Percentiles rank a stretch among this genome's conserved stretches.
Evolutionary conservation across 2,797 vertebrate species (phyloP).

Genomic region (Salmo trutta): DNA sequence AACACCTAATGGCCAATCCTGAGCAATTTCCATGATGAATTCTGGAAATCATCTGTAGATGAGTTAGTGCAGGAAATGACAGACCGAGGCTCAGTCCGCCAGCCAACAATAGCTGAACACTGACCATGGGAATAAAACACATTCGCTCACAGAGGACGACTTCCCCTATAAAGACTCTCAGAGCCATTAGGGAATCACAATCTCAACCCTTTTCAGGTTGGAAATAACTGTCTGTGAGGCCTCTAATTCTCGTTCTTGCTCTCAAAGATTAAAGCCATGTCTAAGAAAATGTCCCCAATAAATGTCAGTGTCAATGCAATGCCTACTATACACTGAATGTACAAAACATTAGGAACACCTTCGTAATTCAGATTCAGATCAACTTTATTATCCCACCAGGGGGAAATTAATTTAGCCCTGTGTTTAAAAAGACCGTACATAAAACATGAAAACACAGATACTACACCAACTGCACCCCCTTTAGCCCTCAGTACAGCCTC

Average conservation of each 20-base stretch:
- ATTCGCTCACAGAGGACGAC: not conserved
- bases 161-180: not conserved
- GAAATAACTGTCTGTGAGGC: not conserved
- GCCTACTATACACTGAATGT: no score
- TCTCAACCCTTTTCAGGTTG: not conserved
- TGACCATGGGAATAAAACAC: conserved; percentile 17
- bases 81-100: conserved; percentile 18
- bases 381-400: no score
- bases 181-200: not conserved
- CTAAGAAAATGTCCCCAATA: not conserved
- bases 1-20: conserved; percentile 39
- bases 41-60: conserved; percentile 40
- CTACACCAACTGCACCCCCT: no score
- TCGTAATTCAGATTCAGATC: not conserved
- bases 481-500: no score
- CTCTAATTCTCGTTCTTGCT: not conserved
- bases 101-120: conserved; percentile 12
- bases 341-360: not conserved
- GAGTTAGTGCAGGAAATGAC: conserved; percentile 33
- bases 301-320: not conserved
- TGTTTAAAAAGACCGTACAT: no score
- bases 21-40: conserved; percentile 59
- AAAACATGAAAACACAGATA: no score
- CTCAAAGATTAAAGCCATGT: not conserved
- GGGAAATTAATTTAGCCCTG: no score